These are phyloP conservation scores for Osmoderma eremita DNA, from an alignment of 2,888 invertebrate species.

Conservation along the genomic window DNA sequence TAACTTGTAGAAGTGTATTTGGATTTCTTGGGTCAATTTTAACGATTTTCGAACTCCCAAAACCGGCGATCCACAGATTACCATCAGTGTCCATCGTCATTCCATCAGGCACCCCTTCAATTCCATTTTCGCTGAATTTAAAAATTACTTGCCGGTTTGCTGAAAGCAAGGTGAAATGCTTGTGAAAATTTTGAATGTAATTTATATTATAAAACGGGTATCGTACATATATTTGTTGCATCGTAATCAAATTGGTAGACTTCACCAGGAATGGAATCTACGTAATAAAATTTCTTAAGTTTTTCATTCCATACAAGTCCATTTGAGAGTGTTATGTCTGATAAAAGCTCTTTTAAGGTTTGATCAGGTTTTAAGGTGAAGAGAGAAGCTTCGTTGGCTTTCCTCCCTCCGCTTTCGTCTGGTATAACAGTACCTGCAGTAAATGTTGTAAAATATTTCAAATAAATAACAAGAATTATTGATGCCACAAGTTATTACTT, in stretches of 20 bases:
- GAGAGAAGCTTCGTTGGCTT: constrained; percentile 26
- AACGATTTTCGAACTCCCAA: constrained; percentile 71
- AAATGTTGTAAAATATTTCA: too few relatives aligned
- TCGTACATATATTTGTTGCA: constrained; percentile 30
- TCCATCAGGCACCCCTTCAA: constrained; percentile 71
- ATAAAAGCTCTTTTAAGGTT: constrained; percentile 48
- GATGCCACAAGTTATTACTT: not conserved
- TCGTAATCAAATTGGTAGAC: constrained; percentile 77
- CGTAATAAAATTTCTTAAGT: constrained; percentile 77
- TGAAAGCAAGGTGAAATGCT: constrained; percentile 55
- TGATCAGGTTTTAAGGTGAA: constrained; percentile 34
- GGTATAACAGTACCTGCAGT: constrained; percentile 17
- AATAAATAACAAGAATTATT: not conserved
- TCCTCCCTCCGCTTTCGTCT: not conserved
- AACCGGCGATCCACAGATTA: constrained; percentile 82
- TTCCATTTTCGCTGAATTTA: constrained; percentile 63
- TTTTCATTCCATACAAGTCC: constrained; percentile 79
- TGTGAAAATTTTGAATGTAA: not conserved
- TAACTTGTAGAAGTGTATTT: constrained; percentile 68
- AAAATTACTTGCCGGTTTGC: constrained; percentile 71
- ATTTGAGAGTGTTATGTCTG: constrained; percentile 64
- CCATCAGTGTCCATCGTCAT: constrained; percentile 83
- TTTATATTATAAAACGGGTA: not conserved
- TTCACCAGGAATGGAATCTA: constrained; percentile 73
- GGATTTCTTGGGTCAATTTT: constrained; percentile 66